Base-by-base conservation (phyloP, 2,113 vertebrate species). In the Pseudopipra pipra region DNA sequence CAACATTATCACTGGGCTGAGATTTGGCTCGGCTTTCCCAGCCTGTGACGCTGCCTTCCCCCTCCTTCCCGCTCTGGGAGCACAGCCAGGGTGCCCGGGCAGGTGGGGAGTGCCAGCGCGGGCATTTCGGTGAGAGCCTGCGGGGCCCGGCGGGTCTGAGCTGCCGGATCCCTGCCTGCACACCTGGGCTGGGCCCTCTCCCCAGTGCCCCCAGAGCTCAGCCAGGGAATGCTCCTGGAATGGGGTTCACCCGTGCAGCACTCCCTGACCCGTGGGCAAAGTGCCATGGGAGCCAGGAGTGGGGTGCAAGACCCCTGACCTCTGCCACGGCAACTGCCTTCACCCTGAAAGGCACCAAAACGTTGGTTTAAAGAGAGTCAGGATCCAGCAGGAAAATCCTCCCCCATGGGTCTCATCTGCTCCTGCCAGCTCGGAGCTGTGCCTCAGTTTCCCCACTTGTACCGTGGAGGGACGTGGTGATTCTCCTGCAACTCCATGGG, bases 81-180 rank as follows among this genome's bases (percentile, higher is more conserved):
- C 10, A 0, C 33, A 8, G 77, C 84, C 84, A 52, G 94, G 54
- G 1, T 41, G 65, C 68, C 90, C 3, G 0, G 90, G 87, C 81
- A 81, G 85, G 54, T 58, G 80, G 81, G 72, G 41, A 77, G 80
- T 9, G 51, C 88, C 88, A 55, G 79, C 8, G 1, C 6, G 3
- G 81, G 63, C 85, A 33, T 74, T 73, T 63, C 0, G 0, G 44
- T 3, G 65, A 62, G 61, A 2, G 9, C 55, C 66, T 3, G 31
- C 0, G 1, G 70, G 31, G 44, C n/a, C 58, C 16, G 1, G 3
- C 43, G 0, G 41, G 25, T 35, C 62, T 0, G 0, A 5, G 67
- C 43, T 7, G 5, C 58, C 4, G 17, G 15, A 16, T 33, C 59
- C 52, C 67, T 49, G 46, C 52, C 59, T 3, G 9, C 35, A 31